Percentiles rank a stretch among this genome's conserved stretches.
Evolutionary conservation across 2,888 invertebrate species (phyloP).

Genomic region (Drosophila suboccidentalis): DNA sequence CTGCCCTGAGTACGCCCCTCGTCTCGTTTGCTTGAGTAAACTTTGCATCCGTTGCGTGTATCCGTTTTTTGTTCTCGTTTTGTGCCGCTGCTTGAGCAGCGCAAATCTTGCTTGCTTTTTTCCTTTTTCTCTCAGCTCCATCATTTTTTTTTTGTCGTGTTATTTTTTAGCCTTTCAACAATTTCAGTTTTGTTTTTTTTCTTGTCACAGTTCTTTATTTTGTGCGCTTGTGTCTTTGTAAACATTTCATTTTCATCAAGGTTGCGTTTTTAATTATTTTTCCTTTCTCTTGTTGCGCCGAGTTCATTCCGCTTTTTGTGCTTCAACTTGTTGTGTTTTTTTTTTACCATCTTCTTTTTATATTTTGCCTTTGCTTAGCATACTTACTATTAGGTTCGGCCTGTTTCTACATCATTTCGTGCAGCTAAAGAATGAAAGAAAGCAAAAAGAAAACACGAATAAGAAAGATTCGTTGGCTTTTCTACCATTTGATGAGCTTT

Average conservation of each 20-base stretch:
- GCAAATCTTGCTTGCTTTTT: conserved; percentile 53
- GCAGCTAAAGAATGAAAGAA: conserved; percentile 38
- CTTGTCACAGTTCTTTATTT: conserved; percentile 68
- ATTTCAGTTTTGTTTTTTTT: conserved; percentile 31
- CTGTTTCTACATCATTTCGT: conserved; percentile 78
- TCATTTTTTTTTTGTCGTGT: conserved; percentile 22
- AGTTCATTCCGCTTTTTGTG: conserved; percentile 52
- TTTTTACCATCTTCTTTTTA: neutral
- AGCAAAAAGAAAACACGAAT: neutral
- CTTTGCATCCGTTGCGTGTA: conserved; percentile 78
- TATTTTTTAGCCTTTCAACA: conserved; percentile 68
- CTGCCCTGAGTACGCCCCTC: neutral
- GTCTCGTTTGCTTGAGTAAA: conserved; percentile 67
- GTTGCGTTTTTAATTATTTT: conserved; percentile 85
- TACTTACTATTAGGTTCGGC: conserved; percentile 72
- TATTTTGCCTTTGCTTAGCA: conserved; percentile 51
- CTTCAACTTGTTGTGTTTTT: conserved; percentile 11
- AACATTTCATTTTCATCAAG: conserved; percentile 84
- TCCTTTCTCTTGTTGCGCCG: conserved; percentile 70
- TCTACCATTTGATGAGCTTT: conserved; percentile 76
- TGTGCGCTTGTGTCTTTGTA: conserved; percentile 74
- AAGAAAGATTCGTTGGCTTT: conserved; percentile 52
- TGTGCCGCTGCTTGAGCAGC: conserved; percentile 67
- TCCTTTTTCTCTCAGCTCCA: conserved; percentile 28
- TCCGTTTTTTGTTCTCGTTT: conserved; percentile 76